Evolutionary conservation across 2,797 vertebrate species (phyloP), one percentile per base, ranked within the genome.

Genomic region (Betta splendens): DNA sequence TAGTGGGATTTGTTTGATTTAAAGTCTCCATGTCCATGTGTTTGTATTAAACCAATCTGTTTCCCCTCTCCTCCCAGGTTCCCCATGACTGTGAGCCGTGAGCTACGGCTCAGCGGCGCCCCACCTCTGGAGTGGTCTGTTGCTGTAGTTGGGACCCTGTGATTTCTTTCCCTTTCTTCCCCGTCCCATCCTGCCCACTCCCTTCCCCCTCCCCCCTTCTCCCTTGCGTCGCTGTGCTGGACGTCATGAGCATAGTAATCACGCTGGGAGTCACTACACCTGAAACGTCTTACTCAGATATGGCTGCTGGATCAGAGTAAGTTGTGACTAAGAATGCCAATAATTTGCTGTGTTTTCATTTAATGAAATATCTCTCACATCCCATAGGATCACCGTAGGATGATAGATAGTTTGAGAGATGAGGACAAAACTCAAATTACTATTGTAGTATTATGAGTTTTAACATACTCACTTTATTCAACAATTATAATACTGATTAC

Each of bases 231-330:
- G 91, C 90, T 91, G 94, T 94, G 92, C 91, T 92, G 94, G 95
- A 96, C 94, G 97, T 97, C 97, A 99, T 99, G 96, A 98, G 95
- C 96, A 99, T 98, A 98, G 96, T 95, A 97, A 95, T 98, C 92
- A 92, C 96, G 91, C 93, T 98, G 94, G 97, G 95, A 97, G 97
- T 98, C 94, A 99, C 95, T 90, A 99, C 97, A 98, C 95, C 96
- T 94, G 96, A 99, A 94, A 98, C 96, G 89, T 96, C 97, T 89
- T 98, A 98, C 92, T 96, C 96, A 91, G 96, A 99, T 94, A 99
- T 98, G 97, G 97, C 97, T 91, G 97, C 97, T 92, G 97, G 97
- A 96, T 98, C 96, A 88, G 97, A 98, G 96, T 98, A 90, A 87
- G 89, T 89, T 51, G 31, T 50, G 7, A 3, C 10, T 11, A 17